Base-by-base conservation (phyloP, 1,140 invertebrate species). In the Tetragonula clypearis region DNA sequence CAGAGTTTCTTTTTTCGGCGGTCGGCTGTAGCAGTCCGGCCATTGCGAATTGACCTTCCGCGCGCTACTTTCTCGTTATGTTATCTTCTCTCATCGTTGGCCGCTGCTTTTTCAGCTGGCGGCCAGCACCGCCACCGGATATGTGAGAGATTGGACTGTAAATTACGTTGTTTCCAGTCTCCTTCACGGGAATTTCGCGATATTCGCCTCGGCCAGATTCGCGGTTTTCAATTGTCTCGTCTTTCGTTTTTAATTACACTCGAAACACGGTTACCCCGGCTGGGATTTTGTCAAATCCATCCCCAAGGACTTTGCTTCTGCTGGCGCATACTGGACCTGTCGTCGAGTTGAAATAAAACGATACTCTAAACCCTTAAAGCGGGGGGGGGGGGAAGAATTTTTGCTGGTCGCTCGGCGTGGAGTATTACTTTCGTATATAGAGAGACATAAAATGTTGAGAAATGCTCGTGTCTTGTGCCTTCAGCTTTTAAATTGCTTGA, bases 1-100 rank as follows among this genome's bases (percentile, higher is more conserved):
- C 89, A 90, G 91, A 8, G 41, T 5, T 41, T 41, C 5, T 49
- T 91, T 91, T 92, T 92, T 86, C 79, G 74, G 84, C 84, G 76
- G 72, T 12, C 73, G 60, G 60, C 35, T 9, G 30, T 30, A 30
- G 6, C 6, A 49, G 41, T 8, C 6, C 23, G 49, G 23, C 62
- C 58, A 65, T 9, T 49, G 14, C 76, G 68, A 71, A 73, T 77
- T 26, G 53, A 60, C 82, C 75, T 74, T 84, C 5, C n/a, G 2
- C 68, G 30, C 14, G 60, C 62, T 21, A 78, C 60, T 78, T 78
- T 53, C 76, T 8, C 23, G 41, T 41, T 35, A 30, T 30, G 21
- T 62, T 69, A 53, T 53, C 35, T 79, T 23, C 49, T 55, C 41
- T 8, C 41, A 49, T 49, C 62, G n/a, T 26, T 56, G 55, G 41